phyloP scores from a whole-genome alignment of 2,888 invertebrate species.

The Scelioninae gen. 2 region DNA sequence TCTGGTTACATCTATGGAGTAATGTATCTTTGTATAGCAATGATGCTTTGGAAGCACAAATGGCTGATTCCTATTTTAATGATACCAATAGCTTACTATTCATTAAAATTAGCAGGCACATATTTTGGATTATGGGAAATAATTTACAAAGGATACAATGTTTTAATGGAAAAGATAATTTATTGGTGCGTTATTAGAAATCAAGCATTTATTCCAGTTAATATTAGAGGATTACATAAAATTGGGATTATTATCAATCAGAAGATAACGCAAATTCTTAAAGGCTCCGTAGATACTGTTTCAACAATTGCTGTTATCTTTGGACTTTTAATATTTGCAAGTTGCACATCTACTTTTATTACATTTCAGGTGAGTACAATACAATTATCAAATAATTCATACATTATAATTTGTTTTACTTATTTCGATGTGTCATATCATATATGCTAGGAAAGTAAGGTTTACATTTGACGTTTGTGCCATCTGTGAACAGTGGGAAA shows the following conservation, averaged over 20 bases:
- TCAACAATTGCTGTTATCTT: slow-evolving; percentile 91
- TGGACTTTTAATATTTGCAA: slow-evolving; percentile 86
- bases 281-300: slow-evolving; percentile 89
- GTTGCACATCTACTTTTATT: slow-evolving; percentile 88
- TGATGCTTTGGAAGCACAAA: slow-evolving; percentile 89
- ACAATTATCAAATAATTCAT: neutral
- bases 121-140: slow-evolving; percentile 75
- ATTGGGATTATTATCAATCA: slow-evolving; percentile 81
- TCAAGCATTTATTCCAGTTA: slow-evolving; percentile 84
- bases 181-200: slow-evolving; percentile 82
- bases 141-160: slow-evolving; percentile 71
- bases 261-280: slow-evolving; percentile 80
- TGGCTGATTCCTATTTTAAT: slow-evolving; percentile 88
- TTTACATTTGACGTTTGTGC: no score
- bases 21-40: slow-evolving; percentile 88
- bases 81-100: slow-evolving; percentile 85
- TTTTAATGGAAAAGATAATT: slow-evolving; percentile 74
- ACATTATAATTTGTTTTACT: no score
- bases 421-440: no score
- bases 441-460: no score
- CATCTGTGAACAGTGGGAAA: no score
- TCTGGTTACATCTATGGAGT: slow-evolving; percentile 83
- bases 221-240: slow-evolving; percentile 86
- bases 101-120: slow-evolving; percentile 77
- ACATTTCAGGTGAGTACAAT: slow-evolving; percentile 82